phyloP scores from a whole-genome alignment of 2,888 invertebrate species.

The Aporophyla lueneburgensis region DNA sequence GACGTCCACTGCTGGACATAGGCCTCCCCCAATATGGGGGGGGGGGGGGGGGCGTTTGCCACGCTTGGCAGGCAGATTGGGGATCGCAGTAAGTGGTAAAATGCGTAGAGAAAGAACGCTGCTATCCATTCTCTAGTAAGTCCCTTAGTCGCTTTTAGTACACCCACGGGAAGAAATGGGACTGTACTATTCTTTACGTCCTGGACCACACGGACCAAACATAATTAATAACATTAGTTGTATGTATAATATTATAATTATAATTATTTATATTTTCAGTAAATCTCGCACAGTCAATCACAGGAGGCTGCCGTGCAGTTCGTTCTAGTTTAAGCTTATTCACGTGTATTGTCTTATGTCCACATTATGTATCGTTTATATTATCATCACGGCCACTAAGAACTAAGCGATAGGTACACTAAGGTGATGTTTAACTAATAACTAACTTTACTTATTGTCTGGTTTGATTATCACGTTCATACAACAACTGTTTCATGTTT shows the following conservation, averaged over 20 bases:
- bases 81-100: too few relatives aligned
- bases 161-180: too few relatives aligned
- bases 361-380: conserved; percentile 18
- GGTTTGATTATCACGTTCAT: not conserved
- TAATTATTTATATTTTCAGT: conserved; percentile 53
- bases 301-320: conserved; percentile 50
- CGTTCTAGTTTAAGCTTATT: conserved; percentile 44
- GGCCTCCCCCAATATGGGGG: too few relatives aligned
- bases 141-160: too few relatives aligned
- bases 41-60: too few relatives aligned
- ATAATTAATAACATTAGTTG: not conserved
- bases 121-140: too few relatives aligned
- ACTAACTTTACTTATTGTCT: not conserved
- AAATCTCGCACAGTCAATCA: conserved; percentile 44
- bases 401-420: not conserved
- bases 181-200: too few relatives aligned
- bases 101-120: too few relatives aligned
- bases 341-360: conserved; percentile 22
- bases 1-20: too few relatives aligned
- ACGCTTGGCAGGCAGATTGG: too few relatives aligned
- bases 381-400: not conserved
- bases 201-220: too few relatives aligned
- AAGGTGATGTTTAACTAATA: not conserved
- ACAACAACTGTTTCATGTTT: not conserved
- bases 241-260: conserved; percentile 10